Evolutionary conservation across 2,797 vertebrate species (phyloP).

Genomic region (Gymnoscopelus microlampas): DNA sequence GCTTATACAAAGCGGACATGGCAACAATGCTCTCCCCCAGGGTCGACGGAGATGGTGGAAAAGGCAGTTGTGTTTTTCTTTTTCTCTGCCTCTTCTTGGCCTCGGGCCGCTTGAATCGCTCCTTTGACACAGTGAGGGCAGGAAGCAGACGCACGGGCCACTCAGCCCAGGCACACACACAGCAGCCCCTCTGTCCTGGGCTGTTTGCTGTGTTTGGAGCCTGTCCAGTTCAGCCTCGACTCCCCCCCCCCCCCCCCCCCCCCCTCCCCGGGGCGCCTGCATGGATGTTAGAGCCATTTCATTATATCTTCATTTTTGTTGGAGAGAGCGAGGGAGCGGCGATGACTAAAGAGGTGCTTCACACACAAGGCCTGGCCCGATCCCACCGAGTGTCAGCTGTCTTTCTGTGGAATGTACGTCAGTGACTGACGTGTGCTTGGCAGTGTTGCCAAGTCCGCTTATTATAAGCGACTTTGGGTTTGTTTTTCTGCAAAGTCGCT

Average conservation of each 20-base stretch:
- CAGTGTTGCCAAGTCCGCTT: too few species aligned
- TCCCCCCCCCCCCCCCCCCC: neutral
- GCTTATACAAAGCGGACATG: too few species aligned
- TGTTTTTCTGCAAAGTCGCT: too few species aligned
- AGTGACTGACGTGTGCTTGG: neutral
- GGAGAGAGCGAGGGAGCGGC: constrained; percentile 33
- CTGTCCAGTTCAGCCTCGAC: constrained; percentile 62
- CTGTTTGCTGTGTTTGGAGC: constrained; percentile 72
- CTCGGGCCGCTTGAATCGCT: constrained; percentile 58
- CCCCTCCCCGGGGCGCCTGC: neutral
- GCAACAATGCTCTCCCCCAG: too few species aligned
- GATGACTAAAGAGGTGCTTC: constrained; percentile 31
- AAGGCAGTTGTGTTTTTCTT: constrained; percentile 59
- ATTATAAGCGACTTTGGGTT: too few species aligned
- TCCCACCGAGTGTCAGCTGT: constrained; percentile 32
- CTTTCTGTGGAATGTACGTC: constrained; percentile 36
- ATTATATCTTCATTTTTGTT: constrained; percentile 52
- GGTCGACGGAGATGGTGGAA: constrained; percentile 5
- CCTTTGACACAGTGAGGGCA: constrained; percentile 55
- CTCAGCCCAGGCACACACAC: constrained; percentile 63
- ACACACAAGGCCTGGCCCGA: constrained; percentile 36
- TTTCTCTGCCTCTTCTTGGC: constrained; percentile 43
- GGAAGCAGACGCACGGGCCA: constrained; percentile 50
- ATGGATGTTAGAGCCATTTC: constrained; percentile 53
- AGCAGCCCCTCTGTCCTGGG: constrained; percentile 68